Percentiles rank a stretch among this genome's conserved stretches.
Evolutionary conservation across 2,888 invertebrate genomes (phyloP).

Genomic region (Papilio elwesi): DNA sequence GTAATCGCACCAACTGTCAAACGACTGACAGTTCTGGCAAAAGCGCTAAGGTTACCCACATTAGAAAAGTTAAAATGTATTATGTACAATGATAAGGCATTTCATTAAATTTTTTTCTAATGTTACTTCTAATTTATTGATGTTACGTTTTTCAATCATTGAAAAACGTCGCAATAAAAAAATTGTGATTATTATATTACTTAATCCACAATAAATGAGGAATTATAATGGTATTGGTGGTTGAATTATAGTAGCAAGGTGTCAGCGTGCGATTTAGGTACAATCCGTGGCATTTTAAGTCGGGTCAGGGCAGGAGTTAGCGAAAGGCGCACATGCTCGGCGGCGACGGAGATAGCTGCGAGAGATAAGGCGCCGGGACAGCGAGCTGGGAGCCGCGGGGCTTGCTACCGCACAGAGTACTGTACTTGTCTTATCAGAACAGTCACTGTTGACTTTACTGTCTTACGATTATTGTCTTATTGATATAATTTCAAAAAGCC

Average conservation of each 20-base stretch:
- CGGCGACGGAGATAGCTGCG: slow-evolving; percentile 41
- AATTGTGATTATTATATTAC: too few relatives aligned
- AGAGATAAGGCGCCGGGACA: slow-evolving; percentile 41
- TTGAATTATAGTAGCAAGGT: too few relatives aligned
- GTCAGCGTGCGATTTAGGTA: neutral
- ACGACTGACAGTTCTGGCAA: too few relatives aligned
- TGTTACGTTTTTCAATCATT: neutral
- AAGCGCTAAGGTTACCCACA: too few relatives aligned
- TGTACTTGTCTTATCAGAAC: neutral
- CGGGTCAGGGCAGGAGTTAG: slow-evolving; percentile 44
- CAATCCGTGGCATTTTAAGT: slow-evolving; percentile 40
- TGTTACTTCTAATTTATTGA: neutral
- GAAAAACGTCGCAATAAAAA: too few relatives aligned
- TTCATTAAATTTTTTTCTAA: neutral
- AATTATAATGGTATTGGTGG: too few relatives aligned
- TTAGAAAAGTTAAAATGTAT: too few relatives aligned
- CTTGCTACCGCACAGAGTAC: slow-evolving; percentile 34
- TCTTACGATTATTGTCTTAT: too few relatives aligned
- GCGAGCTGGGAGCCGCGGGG: slow-evolving; percentile 10
- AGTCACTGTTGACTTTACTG: neutral
- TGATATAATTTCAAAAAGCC: too few relatives aligned
- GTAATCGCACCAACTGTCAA: too few relatives aligned
- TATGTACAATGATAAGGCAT: neutral
- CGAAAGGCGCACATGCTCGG: slow-evolving; percentile 46
- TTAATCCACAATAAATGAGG: neutral